Evolutionary conservation across 2,888 invertebrate species (phyloP).

Genomic region (Anticlea derivata): DNA sequence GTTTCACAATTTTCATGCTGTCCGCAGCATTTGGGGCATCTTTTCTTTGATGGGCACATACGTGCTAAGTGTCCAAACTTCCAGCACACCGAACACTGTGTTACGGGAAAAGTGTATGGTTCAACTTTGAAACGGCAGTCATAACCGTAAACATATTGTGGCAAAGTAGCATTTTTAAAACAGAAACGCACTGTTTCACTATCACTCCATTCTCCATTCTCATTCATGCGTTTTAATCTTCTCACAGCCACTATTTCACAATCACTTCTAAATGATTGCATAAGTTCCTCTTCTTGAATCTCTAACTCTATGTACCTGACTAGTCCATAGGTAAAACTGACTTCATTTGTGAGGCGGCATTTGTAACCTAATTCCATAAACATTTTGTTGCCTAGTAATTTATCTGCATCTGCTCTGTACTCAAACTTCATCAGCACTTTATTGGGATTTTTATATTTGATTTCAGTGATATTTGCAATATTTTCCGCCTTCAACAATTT

Average conservation of each 20-base stretch:
- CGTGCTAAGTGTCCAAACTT: neutral
- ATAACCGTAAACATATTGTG: neutral
- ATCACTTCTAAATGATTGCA: neutral
- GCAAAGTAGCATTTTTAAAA: neutral
- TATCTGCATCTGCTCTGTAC: neutral
- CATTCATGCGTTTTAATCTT: neutral
- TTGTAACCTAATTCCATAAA: neutral
- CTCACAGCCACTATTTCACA: neutral
- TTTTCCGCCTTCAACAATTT: neutral
- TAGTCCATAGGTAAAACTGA: neutral
- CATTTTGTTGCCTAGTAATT: neutral
- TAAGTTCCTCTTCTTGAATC: neutral
- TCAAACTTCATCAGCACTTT: neutral
- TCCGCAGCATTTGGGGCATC: neutral
- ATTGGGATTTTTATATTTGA: neutral
- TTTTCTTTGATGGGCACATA: neutral
- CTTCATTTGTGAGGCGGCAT: neutral
- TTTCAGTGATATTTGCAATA: neutral
- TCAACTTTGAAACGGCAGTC: neutral
- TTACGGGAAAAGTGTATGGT: neutral
- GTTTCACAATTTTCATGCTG: neutral
- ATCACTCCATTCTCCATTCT: neutral
- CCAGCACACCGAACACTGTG: neutral
- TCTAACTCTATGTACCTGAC: neutral
- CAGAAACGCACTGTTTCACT: neutral